Conservation (phyloP, 2,888 invertebrate species). For the Mechanitis messenoides region DNA sequence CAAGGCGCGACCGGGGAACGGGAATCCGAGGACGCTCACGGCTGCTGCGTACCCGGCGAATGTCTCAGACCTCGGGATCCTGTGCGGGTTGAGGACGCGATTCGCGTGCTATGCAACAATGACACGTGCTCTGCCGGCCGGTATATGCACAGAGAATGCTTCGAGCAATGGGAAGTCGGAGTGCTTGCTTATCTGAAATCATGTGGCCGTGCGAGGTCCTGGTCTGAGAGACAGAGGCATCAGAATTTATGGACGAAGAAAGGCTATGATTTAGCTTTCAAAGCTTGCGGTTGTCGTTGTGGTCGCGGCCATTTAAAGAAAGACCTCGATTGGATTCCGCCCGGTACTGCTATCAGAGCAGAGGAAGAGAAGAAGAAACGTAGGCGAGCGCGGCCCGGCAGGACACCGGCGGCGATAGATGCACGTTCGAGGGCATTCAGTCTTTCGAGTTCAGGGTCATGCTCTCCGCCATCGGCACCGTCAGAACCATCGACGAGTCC, state of each 20-base stretch:
- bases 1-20: constrained; percentile 71
- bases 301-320: constrained; percentile 95
- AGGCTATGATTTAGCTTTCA: constrained; percentile 96
- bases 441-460: constrained; percentile 86
- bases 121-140: constrained; percentile 91
- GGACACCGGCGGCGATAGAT: constrained; percentile 60
- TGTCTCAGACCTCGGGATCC: constrained; percentile 85
- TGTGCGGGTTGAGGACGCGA: constrained; percentile 82
- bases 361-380: constrained; percentile 70
- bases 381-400: constrained; percentile 57
- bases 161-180: constrained; percentile 94
- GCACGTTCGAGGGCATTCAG: constrained; percentile 84
- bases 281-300: constrained; percentile 96
- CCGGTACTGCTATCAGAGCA: constrained; percentile 76
- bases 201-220: constrained; percentile 93
- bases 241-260: constrained; percentile 99
- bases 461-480: constrained; percentile 88
- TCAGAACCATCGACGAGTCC: constrained; percentile 86
- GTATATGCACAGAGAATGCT: constrained; percentile 97
- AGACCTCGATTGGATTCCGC: constrained; percentile 93
- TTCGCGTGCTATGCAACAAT: constrained; percentile 96
- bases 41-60: constrained; percentile 91
- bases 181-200: constrained; percentile 92
- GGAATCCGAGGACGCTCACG: constrained; percentile 72
- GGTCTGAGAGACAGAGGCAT: constrained; percentile 95